Evolutionary conservation across 1,140 invertebrate genomes (phyloP), one percentile per base, ranked within the genome.

Genomic region (Pinna nobilis): DNA sequence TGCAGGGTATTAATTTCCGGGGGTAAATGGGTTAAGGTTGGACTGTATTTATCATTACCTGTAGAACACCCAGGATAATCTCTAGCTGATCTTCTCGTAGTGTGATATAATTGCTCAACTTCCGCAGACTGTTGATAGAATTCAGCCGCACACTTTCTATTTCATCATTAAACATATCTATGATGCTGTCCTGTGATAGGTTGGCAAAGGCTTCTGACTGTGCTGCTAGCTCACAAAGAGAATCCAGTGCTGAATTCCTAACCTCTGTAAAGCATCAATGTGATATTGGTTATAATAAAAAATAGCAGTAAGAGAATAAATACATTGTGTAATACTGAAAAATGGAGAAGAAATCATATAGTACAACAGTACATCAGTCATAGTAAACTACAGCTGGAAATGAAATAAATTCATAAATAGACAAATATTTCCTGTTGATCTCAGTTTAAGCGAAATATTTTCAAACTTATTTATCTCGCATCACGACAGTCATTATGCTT

Each of bases 81-180:
- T 99, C 97, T 39, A 99, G 86, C 89, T 99, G 98, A 88, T 99
- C 97, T 84, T 98, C 96, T 60, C 96, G 90, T 3, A 99, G 89
- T 28, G 94, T 93, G 32, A 99, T 96, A 85, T 96, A 95, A 44
- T 93, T 90, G 3, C 95, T 94, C 80, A 99, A 97, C 83, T 94
- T 93, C 23, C 94, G 94, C 61, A 99, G 91, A 85, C 95, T 96
- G 88, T 98, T 95, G 78, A 98, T 98, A 23, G 97, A 96, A 86
- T 95, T 94, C 37, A 98, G 90, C 35, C 97, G 91, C 25, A 99
- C 97, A 84, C 97, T 95, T 90, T 99, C 97, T 76, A 99, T 99
- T 91, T 99, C 98, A 90, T 99, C 98, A 87, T 99, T 99, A 86
- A 99, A 99, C 98, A 99, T 99, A 86, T 99, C 98, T 0, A 99